These are phyloP conservation scores for Agelaius phoeniceus DNA, from an alignment of 2,113 vertebrate genomes.

Conservation along the genomic window DNA sequence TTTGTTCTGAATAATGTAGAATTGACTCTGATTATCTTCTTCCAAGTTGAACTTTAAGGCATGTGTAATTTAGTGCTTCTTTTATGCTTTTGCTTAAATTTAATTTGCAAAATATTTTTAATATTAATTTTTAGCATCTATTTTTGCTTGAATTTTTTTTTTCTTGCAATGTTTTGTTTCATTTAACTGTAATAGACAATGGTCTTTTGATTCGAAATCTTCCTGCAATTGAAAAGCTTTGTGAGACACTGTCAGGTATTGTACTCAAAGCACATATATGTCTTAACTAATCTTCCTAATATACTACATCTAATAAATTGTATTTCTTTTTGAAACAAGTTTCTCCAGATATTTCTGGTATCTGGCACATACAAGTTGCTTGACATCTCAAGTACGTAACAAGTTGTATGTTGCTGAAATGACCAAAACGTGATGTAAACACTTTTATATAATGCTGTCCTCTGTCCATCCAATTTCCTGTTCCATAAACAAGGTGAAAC, in stretches of 20 bases:
- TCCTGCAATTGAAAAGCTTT: conserved; percentile 88
- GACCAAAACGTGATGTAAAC: background rate
- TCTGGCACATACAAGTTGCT: conserved; percentile 37
- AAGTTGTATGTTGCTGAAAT: conserved; percentile 44
- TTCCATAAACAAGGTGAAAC: background rate
- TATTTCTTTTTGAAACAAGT: background rate
- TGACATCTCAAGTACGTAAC: conserved; percentile 7
- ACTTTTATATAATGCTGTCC: background rate
- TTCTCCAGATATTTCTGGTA: conserved; percentile 46
- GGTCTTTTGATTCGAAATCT: conserved; percentile 87
- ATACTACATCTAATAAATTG: conserved; percentile 16
- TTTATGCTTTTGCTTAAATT: background rate
- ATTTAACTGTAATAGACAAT: conserved; percentile 83
- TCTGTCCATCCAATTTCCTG: background rate
- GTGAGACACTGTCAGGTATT: conserved; percentile 88
- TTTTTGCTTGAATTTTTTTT: conserved; percentile 71
- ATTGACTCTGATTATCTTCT: background rate
- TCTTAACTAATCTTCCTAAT: conserved; percentile 72
- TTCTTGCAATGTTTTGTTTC: conserved; percentile 72
- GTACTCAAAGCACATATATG: conserved; percentile 58
- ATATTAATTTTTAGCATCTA: background rate
- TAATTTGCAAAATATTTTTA: conserved; percentile 15
- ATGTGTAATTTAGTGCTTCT: background rate
- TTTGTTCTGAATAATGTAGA: background rate
- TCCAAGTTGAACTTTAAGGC: background rate